These are phyloP conservation scores for Serinus canaria DNA, from an alignment of 2,113 vertebrate species.

Conservation along the genomic window DNA sequence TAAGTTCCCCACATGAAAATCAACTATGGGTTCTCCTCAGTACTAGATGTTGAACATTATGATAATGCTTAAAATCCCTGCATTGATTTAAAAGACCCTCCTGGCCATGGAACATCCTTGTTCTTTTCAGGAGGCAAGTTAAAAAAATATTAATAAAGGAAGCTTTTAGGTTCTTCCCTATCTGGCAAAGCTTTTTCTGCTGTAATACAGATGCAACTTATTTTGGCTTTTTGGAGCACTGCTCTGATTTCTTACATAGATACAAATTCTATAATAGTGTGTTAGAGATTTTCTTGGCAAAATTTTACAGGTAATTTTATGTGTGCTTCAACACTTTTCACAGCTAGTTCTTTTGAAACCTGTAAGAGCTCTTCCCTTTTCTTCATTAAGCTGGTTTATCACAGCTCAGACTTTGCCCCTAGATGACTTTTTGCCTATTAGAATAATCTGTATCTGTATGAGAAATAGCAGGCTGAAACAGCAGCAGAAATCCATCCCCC, in stretches of 20 bases:
- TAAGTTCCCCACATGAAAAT: background rate
- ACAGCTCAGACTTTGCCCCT: background rate
- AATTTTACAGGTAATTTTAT: conserved; percentile 19
- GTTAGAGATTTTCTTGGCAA: background rate
- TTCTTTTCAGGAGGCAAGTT: background rate
- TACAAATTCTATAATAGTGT: background rate
- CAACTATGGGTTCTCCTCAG: background rate
- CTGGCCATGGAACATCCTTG: background rate
- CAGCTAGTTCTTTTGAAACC: background rate
- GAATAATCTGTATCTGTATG: background rate
- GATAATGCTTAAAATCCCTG: background rate
- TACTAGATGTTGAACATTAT: background rate
- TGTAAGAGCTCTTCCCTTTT: background rate
- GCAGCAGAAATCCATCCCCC: background rate
- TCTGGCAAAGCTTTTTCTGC: background rate
- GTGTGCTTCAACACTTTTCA: background rate
- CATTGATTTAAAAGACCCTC: background rate
- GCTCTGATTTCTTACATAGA: background rate
- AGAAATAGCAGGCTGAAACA: conserved; percentile 1
- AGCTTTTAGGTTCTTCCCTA: background rate
- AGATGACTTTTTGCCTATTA: background rate
- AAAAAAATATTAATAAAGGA: background rate
- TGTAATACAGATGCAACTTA: background rate
- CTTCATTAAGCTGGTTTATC: background rate
- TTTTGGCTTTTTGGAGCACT: background rate